Evolutionary conservation across 2,888 invertebrate species (phyloP).

Genomic region (Chloromyia formosa): DNA sequence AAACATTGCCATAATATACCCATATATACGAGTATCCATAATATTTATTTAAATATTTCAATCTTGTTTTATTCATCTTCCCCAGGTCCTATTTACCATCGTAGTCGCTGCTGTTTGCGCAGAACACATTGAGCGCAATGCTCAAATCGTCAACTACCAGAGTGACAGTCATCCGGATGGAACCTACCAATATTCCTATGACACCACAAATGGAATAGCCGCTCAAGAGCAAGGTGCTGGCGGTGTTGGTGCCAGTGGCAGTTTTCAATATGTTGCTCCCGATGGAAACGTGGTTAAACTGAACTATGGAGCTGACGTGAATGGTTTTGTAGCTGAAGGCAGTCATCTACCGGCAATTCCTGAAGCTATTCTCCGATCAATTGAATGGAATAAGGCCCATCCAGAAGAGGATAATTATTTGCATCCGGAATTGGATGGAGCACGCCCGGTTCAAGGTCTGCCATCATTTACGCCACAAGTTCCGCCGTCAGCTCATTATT

Average conservation of each 20-base stretch:
- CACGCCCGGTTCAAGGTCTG: neutral
- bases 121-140: slow-evolving; percentile 27
- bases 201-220: slow-evolving; percentile 71
- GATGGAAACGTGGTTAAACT: slow-evolving; percentile 64
- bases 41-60: too few relatives aligned
- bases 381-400: slow-evolving; percentile 37
- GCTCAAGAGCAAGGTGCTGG: slow-evolving; percentile 68
- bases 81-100: too few relatives aligned
- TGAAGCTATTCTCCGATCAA: slow-evolving; percentile 30
- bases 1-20: too few relatives aligned
- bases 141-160: slow-evolving; percentile 27
- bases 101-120: neutral
- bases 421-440: slow-evolving; percentile 29
- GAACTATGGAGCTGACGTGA: slow-evolving; percentile 68
- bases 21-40: too few relatives aligned
- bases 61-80: too few relatives aligned
- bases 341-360: slow-evolving; percentile 57
- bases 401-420: slow-evolving; percentile 35
- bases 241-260: slow-evolving; percentile 68
- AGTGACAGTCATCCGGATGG: slow-evolving; percentile 57
- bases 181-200: slow-evolving; percentile 64
- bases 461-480: neutral
- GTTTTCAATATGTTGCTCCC: slow-evolving; percentile 66
- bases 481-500: slow-evolving; percentile 24
- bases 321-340: slow-evolving; percentile 67